Evolutionary conservation across 2,888 invertebrate genomes (phyloP).

Genomic region (Polydrusus cervinus): DNA sequence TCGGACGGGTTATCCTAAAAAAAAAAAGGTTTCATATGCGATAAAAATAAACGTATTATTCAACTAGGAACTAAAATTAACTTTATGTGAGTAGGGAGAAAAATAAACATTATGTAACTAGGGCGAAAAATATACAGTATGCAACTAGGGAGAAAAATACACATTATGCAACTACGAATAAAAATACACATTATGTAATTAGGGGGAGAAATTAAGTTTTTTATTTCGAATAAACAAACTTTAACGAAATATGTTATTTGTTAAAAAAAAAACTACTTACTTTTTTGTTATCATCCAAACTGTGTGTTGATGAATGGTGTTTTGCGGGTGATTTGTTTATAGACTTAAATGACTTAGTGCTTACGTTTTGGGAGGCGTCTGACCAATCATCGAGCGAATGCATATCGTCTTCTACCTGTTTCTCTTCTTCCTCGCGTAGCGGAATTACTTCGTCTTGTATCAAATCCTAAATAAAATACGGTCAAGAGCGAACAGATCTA

Average conservation of each 20-base stretch:
- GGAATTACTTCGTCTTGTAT: constrained; percentile 19
- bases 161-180: neutral
- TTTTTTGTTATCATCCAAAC: constrained; percentile 25
- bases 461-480: constrained; percentile 35
- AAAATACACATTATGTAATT: too few species aligned
- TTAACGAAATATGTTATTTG: too few species aligned
- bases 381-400: constrained; percentile 60
- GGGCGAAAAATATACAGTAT: too few species aligned
- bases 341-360: constrained; percentile 43
- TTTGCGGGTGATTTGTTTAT: constrained; percentile 33
- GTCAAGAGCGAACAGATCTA: too few species aligned
- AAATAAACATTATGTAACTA: neutral
- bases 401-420: constrained; percentile 56
- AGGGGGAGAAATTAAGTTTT: too few species aligned
- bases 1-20: constrained; percentile 60
- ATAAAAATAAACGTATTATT: neutral
- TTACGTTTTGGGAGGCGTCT: constrained; percentile 57
- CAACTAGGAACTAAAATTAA: neutral
- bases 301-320: constrained; percentile 31
- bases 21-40: constrained; percentile 5
- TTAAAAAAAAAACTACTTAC: constrained; percentile 33
- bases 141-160: too few species aligned
- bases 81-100: too few species aligned
- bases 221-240: too few species aligned
- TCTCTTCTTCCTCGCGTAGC: constrained; percentile 49